Conservation (phyloP, 2,888 invertebrate genomes). For the Laothoe populi region DNA sequence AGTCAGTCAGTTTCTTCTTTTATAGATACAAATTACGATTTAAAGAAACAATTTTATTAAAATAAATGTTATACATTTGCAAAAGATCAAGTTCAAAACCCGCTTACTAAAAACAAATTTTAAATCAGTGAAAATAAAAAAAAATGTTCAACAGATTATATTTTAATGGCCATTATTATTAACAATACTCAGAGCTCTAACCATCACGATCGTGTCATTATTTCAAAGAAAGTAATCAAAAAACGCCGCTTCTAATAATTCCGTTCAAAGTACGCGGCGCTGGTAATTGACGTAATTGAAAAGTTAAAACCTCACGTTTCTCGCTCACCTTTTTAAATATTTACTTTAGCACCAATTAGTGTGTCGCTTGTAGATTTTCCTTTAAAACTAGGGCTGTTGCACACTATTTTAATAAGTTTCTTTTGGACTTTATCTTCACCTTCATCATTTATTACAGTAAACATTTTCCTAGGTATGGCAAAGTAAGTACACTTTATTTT, state of each 20-base stretch:
- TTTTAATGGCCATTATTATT: background rate
- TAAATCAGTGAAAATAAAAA: background rate
- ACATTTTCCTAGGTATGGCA: background rate
- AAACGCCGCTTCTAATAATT: slow-evolving; percentile 38
- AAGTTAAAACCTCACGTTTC: slow-evolving; percentile 74
- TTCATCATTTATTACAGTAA: too few species aligned
- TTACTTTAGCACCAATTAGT: slow-evolving; percentile 81
- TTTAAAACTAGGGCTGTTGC: slow-evolving; percentile 47
- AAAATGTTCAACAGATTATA: background rate
- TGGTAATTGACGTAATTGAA: slow-evolving; percentile 79
- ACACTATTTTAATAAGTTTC: slow-evolving; percentile 6
- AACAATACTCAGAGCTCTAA: background rate
- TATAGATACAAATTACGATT: too few species aligned
- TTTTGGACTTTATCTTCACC: too few species aligned
- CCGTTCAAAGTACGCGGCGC: slow-evolving; percentile 52
- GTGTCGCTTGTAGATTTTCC: slow-evolving; percentile 62
- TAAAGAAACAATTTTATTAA: too few species aligned
- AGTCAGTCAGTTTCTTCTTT: too few species aligned
- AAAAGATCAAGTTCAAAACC: too few species aligned
- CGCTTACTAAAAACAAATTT: too few species aligned
- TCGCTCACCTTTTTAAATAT: slow-evolving; percentile 77
- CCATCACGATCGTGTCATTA: slow-evolving; percentile 24
- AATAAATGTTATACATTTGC: too few species aligned
- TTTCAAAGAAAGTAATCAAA: slow-evolving; percentile 22
- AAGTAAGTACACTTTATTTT: too few species aligned